Evolutionary conservation across 2,888 invertebrate genomes (phyloP).

Genomic region (Polymixis flavicincta): DNA sequence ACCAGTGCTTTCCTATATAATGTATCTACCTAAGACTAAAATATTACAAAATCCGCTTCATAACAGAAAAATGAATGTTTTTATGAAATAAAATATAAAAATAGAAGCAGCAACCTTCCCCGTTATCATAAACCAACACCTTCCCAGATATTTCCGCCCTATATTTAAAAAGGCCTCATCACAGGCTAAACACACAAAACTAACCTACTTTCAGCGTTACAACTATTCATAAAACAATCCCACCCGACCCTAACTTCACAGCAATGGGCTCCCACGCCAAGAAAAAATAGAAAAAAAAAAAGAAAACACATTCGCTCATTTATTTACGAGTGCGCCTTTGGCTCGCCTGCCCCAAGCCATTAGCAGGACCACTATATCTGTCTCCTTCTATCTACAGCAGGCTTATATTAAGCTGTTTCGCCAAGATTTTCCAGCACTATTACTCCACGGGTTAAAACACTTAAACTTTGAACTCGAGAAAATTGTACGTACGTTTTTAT

Average conservation of each 20-base stretch:
- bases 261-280: constrained; percentile 66
- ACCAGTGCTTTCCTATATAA: too few species aligned
- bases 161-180: constrained; percentile 57
- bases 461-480: constrained; percentile 77
- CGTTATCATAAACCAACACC: constrained; percentile 37
- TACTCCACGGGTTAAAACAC: constrained; percentile 77
- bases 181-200: constrained; percentile 62
- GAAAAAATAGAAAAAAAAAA: constrained; percentile 76
- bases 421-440: constrained; percentile 77
- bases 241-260: constrained; percentile 63
- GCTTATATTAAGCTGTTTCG: constrained; percentile 76
- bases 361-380: constrained; percentile 80
- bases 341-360: constrained; percentile 80
- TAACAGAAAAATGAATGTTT: neutral
- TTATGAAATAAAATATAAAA: constrained; percentile 2
- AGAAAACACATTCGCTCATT: constrained; percentile 81
- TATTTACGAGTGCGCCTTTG: constrained; percentile 84
- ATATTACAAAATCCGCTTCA: too few species aligned
- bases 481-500: constrained; percentile 68
- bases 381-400: constrained; percentile 73
- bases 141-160: constrained; percentile 46
- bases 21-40: too few species aligned
- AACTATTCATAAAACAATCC: constrained; percentile 72
- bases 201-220: constrained; percentile 69
- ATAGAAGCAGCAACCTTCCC: neutral